Percentiles rank a stretch among this genome's conserved stretches.
Conservation (phyloP, 2,797 vertebrate species). For the Epinephelus coioides region DNA sequence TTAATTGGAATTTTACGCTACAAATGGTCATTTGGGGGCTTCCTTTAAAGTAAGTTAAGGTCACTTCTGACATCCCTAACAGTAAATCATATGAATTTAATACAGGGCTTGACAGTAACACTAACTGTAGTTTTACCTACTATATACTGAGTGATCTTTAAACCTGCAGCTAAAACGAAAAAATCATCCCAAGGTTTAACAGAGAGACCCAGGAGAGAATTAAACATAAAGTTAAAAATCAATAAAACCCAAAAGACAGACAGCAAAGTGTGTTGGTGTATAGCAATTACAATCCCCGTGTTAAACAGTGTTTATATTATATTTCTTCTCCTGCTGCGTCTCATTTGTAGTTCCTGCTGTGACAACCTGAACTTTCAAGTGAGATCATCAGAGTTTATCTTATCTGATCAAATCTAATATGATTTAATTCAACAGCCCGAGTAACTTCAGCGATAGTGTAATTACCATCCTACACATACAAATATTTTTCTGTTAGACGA, state of each 20-base stretch:
- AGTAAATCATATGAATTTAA: too few species aligned
- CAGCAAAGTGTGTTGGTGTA: conserved; percentile 15
- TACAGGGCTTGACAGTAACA: too few species aligned
- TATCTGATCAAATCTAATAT: conserved; percentile 58
- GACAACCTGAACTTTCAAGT: conserved; percentile 48
- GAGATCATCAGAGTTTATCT: conserved; percentile 54
- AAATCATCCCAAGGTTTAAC: conserved; percentile 3
- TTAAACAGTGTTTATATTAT: conserved; percentile 45
- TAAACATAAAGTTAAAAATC: conserved; percentile 12
- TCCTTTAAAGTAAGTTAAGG: too few species aligned
- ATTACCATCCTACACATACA: conserved; percentile 15
- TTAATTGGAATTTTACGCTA: too few species aligned
- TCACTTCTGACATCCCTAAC: too few species aligned
- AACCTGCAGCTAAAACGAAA: neutral
- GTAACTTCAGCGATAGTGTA: conserved; percentile 36
- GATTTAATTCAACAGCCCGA: conserved; percentile 43
- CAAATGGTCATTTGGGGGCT: too few species aligned
- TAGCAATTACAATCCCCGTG: conserved; percentile 36
- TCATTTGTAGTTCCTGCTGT: conserved; percentile 58
- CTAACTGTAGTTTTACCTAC: neutral
- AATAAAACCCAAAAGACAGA: conserved; percentile 31
- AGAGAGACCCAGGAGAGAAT: conserved; percentile 14
- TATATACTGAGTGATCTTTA: neutral
- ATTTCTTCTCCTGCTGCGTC: conserved; percentile 53
- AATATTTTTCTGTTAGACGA: conserved; percentile 5